Evolutionary conservation across 1,140 invertebrate genomes (phyloP).

Genomic region (Aphaenogaster floridana): DNA sequence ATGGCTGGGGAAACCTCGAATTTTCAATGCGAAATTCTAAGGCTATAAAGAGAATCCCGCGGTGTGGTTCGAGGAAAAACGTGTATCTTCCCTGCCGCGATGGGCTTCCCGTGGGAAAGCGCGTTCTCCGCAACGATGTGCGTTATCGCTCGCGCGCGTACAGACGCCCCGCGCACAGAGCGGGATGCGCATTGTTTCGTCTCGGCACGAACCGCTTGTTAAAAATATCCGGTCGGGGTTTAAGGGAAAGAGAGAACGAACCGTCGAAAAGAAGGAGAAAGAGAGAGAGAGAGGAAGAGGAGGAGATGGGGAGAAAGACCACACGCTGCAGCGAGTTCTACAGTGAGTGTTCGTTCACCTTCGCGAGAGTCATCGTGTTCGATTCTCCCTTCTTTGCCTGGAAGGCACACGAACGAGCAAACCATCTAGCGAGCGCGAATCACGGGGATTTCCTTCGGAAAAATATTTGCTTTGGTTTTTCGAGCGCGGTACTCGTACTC

Average conservation of each 20-base stretch:
- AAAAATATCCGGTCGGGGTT: conserved; percentile 77
- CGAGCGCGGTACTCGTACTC: conserved; percentile 26
- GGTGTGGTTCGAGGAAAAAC: conserved; percentile 22
- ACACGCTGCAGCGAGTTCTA: background rate
- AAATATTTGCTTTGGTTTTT: conserved; percentile 74
- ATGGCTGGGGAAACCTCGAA: background rate
- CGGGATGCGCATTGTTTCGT: conserved; percentile 74
- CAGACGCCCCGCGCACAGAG: background rate
- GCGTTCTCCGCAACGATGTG: conserved; percentile 11
- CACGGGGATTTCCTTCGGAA: conserved; percentile 39
- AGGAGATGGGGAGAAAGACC: background rate
- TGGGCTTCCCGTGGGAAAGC: conserved; percentile 23
- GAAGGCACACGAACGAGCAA: conserved; percentile 23
- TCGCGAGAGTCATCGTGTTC: conserved; percentile 47
- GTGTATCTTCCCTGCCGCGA: conserved; percentile 40
- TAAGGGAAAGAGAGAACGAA: conserved; percentile 46
- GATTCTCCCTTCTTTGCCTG: conserved; percentile 23
- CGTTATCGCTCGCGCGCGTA: conserved; percentile 22
- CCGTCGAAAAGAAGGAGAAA: background rate
- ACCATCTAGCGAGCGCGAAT: conserved; percentile 34
- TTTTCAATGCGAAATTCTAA: conserved; percentile 12
- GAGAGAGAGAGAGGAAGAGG: background rate
- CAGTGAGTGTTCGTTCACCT: conserved; percentile 74
- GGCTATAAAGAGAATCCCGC: conserved; percentile 4
- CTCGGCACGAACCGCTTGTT: conserved; percentile 76